Evolutionary conservation across 2,888 invertebrate genomes (phyloP).

Genomic region (Buathra laborator): DNA sequence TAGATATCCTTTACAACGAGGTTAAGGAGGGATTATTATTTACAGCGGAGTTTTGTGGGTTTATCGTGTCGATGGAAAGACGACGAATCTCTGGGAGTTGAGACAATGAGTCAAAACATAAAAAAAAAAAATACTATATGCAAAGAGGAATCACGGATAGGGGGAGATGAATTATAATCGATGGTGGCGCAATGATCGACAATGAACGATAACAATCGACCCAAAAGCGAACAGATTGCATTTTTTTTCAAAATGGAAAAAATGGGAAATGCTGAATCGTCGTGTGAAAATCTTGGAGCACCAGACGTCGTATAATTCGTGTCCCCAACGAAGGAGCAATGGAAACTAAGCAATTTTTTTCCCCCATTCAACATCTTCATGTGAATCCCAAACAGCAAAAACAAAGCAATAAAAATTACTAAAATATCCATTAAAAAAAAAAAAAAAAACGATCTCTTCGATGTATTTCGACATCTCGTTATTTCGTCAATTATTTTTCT

Average conservation of each 20-base stretch:
- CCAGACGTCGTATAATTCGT: conserved; percentile 43
- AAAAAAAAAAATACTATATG: conserved; percentile 17
- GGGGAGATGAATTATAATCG: conserved; percentile 44
- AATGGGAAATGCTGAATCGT: neutral
- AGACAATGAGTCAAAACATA: conserved; percentile 29
- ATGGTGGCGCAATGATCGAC: conserved; percentile 13
- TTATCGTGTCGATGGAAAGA: neutral
- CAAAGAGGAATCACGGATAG: conserved; percentile 5
- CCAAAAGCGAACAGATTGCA: neutral
- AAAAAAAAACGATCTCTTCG: neutral
- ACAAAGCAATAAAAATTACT: neutral
- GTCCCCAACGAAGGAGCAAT: conserved; percentile 20
- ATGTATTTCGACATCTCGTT: neutral
- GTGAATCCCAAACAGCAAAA: neutral
- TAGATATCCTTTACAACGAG: neutral
- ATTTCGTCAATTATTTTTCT: neutral
- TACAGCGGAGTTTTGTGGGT: conserved; percentile 4
- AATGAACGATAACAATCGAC: neutral
- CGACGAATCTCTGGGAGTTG: neutral
- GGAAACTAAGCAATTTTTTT: conserved; percentile 14
- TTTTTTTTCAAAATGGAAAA: too few species aligned
- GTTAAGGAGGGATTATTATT: neutral
- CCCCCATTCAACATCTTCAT: neutral
- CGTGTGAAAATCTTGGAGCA: neutral
- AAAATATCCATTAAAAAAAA: neutral